Evolutionary conservation across 2,888 invertebrate genomes (phyloP), one percentile per base, ranked within the genome.

Genomic region (Drosophila prostipennis): DNA sequence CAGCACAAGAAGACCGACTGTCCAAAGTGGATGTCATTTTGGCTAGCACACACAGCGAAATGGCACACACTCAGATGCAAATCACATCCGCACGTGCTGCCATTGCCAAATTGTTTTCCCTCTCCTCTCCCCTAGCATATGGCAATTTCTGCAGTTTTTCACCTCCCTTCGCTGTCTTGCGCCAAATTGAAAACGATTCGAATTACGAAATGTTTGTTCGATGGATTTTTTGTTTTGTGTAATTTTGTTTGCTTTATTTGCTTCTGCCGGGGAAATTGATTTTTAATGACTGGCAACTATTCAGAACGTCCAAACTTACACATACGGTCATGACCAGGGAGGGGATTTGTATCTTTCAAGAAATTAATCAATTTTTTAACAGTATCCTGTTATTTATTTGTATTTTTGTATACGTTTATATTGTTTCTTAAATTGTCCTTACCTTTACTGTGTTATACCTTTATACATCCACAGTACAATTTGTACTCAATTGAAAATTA

Each of bases 51-150:
- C 29, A 63, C 26, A 29, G 29, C 29, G 29, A 29, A 29, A 23
- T 8, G 45, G 6, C 23, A 59, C 46, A 48, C 36, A 72, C 42
- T 43, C 6, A 39, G 8, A 51, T 51, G 51, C 73, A 46, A 65
- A 81, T 74, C 49, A 68, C 57, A 60, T 36, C 45, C 37, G 78
- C 74, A 82, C 81, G 78, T 86, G 87, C 71, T 78, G 72, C 67
- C 63, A 59, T 80, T 81, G 63, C 70, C 69, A 78, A 82, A 87
- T 87, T 72, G 86, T 78, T 86, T 83, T 78, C 73, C 75, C 74
- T 82, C 76, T 78, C 71, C 43, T 37, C 74, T 78, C 71, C 39
- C 42, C 74, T 69, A 76, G 79, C 71, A 76, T 72, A 65, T 74
- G 70, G 43, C 56, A 73, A 77, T 80, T 71, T 75, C 26, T 51